Base-by-base conservation (phyloP, 2,797 vertebrate genomes). In the Peromyscus attwateri region DNA sequence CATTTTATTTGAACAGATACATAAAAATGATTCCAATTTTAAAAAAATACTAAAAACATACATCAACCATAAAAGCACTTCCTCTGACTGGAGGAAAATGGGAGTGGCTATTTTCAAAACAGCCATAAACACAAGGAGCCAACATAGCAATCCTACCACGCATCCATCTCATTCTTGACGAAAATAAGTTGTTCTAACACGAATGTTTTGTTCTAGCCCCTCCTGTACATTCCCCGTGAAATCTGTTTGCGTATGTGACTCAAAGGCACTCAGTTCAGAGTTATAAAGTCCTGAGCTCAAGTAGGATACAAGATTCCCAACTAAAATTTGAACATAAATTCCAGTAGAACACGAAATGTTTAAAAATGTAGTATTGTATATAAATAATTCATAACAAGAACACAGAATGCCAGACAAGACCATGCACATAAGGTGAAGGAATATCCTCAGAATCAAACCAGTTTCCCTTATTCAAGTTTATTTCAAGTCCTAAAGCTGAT, bases 231-330 rank as follows among this genome's bases (percentile, higher is more conserved):
- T 96, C 79, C 97, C 95, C 95, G 95, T 81, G 95, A 98, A 95
- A 97, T 97, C 87, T 94, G 87, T 87, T 73, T 95, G 85, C 84
- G 96, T 73, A 46, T 93, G 11, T 89, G 92, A 97, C 98, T 98
- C 95, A 97, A 98, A 98, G 98, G 98, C 98, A 98, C 98, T 98
- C 97, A 68, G 92, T 98, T 98, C 92, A 62, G 93, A 98, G 96
- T 98, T 98, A 97, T 96, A 98, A 98, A 97, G 98, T 98, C 98
- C 98, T 98, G 98, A 98, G 98, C 96, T 97, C 85, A 98, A 93
- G 94, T 0, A 97, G 98, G 98, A 96, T 93, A 82, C 46, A 95
- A 31, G 75, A 87, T 98, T 97, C 97, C 96, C 94, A 97, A 60
- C 49, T 94, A 97, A 91, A 96, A 71, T 77, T 97, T 96, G 89